Base-by-base conservation (phyloP, 2,888 invertebrate species). In the Nomada hirtipes region DNA sequence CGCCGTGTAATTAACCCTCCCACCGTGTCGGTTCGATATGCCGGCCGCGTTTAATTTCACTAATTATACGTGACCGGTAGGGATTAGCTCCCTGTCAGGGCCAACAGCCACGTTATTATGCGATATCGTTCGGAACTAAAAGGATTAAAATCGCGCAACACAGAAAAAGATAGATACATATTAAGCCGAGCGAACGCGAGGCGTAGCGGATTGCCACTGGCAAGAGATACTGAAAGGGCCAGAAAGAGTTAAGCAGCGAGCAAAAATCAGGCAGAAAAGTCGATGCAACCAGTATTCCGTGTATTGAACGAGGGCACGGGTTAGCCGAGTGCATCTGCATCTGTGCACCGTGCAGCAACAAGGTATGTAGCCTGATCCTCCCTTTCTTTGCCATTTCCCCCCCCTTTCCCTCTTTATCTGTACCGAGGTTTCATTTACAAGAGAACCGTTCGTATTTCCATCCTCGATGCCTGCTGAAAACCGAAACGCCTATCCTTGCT, bases 361-460 rank as follows among this genome's bases (percentile, higher is more conserved):
- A 80, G 65, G 53, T 36, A 36, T 36, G 36, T 80, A 44, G 42
- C 53, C 71, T 78, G 64, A 26, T 65, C 76, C 65, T 59, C 47
- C 20, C 44, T 29, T 60, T 7, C n/a, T 29, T 26, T 15, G 44
- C 20, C 4, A 29, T 52, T 4, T 57, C n/a, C 20, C 36, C 36
- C 42, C 4, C 64, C 26, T 23, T 23, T 42, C 18, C 55, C 11
- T 29, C 64, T 74, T n/a, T 36, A 18, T 20, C 36, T 42, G 15
- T 4, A 13, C 29, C 61, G 64, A 65, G 59, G 73, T 79, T 79
- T 69, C 73, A 79, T 79, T 59, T 52, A 47, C 73, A 64, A 53
- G 75, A 70, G 74, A 75, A 81, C 78, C 78, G 75, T 72, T 84
- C 82, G 79, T 76, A 79, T 87, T 87, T 87, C 82, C 85, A 85